phyloP scores from a whole-genome alignment of 2,113 vertebrate genomes.

The Eclectus roratus region DNA sequence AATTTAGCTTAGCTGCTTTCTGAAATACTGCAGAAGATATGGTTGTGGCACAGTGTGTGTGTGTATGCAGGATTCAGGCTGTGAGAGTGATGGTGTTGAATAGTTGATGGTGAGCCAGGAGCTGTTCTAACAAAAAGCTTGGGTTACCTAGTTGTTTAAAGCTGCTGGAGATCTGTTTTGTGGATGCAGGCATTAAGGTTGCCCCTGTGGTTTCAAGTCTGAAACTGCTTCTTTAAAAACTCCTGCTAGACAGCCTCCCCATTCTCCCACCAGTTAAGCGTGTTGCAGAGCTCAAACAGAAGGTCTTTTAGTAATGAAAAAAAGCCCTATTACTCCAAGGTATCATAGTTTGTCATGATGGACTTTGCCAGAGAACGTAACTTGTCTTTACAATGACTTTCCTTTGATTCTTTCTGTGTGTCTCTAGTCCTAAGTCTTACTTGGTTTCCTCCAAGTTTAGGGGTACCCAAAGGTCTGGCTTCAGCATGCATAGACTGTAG shows the following conservation, averaged over 20 bases:
- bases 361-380: neutral
- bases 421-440: neutral
- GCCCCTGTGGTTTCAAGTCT: neutral
- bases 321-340: neutral
- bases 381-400: neutral
- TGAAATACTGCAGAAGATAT: neutral
- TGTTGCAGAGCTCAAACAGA: neutral
- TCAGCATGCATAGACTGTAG: accelerated
- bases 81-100: neutral
- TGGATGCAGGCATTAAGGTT: neutral
- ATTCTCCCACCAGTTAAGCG: neutral
- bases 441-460: neutral
- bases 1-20: neutral
- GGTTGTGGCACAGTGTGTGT: neutral
- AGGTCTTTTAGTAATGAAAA: neutral
- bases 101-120: neutral
- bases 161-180: neutral
- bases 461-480: neutral
- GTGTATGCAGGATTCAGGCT: neutral
- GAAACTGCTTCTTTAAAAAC: neutral
- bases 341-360: neutral
- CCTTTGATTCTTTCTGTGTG: neutral
- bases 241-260: neutral
- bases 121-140: neutral
- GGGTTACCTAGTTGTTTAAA: neutral